Evolutionary conservation across 2,888 invertebrate genomes (phyloP), one percentile per base, ranked within the genome.

Genomic region (Tipula vernalis): DNA sequence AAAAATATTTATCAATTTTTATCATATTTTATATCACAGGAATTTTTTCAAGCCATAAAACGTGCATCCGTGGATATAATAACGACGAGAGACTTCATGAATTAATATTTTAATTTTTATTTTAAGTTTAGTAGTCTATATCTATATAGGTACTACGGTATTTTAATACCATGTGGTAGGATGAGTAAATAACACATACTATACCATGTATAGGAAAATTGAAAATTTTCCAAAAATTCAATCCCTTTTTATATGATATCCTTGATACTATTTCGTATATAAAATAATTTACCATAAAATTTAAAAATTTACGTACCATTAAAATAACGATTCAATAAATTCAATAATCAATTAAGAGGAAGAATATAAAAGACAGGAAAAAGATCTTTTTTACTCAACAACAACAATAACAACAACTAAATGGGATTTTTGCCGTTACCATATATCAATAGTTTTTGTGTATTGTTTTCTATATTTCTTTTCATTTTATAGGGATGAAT

Each of bases 311-410:
- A 84, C 84, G 84, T 39, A 39, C 41, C 84, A 84, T 84, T 84
- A 84, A 84, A 84, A 84, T 84, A 84, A 84, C 36, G 41, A 39
- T 84, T 84, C 84, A 84, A 84, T 84, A 84, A 84, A 84, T 84
- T 84, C 84, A 84, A 84, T 84, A 84, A 84, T 84, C 84, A 84
- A 84, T 84, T 84, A 84, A n/a, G 84, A 84, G 84, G 84, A 84
- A 84, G 39, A 84, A 84, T 84, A 84, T 84, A 84, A 84, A 84
- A 36, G 84, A 84, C 84, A 84, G 84, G 84, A 84, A 84, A 39
- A 84, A 84, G 36, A 84, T 84, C 71, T 71, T 71, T 71, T 10
- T 71, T 10, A n/a, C 10, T 28, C 28, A 2, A 71, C 28, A 71
- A 71, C 71, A 71, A 71, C 28, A 71, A 71, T 28, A 71, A 71